A percentile compares a stretch with the other conserved stretches of the same genome.
These are phyloP conservation scores for Synergus japonicus DNA, from an alignment of 2,888 invertebrate species.

Conservation along the genomic window DNA sequence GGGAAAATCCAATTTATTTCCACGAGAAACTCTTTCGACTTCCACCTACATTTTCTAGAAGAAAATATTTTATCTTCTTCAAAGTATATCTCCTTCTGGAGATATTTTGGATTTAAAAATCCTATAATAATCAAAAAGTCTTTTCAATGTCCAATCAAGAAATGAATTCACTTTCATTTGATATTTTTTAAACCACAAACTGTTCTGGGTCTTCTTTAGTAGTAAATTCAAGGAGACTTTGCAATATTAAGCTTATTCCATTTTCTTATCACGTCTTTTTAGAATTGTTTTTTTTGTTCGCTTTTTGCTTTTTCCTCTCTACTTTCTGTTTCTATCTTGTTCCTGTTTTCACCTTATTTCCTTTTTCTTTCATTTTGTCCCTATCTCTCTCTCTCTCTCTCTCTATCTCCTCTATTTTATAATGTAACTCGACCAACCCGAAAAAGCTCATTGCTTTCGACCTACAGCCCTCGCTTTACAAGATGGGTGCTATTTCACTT, in stretches of 20 bases:
- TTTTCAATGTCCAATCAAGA: too few relatives aligned
- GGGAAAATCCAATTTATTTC: slow-evolving; percentile 1
- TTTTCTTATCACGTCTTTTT: slow-evolving; percentile 3
- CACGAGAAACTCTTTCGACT: neutral
- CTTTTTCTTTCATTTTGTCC: neutral
- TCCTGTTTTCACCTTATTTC: neutral
- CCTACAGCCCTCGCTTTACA: neutral
- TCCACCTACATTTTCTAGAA: neutral
- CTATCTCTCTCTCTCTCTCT: neutral
- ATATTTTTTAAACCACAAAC: neutral
- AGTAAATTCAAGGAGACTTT: neutral
- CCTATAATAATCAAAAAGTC: too few relatives aligned
- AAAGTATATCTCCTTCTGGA: too few relatives aligned
- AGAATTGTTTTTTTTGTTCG: neutral
- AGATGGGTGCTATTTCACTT: slow-evolving; percentile 3
- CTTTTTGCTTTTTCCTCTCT: neutral
- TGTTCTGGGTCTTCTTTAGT: neutral
- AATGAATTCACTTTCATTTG: too few relatives aligned
- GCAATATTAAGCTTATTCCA: neutral
- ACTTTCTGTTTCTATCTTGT: neutral
- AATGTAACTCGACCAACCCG: neutral
- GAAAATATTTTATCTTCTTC: neutral
- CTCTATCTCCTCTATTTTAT: neutral
- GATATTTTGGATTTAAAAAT: too few relatives aligned
- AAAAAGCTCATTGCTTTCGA: slow-evolving; percentile 12